Base-by-base conservation (phyloP, 2,888 invertebrate genomes). In the Epistrophe grossulariae region DNA sequence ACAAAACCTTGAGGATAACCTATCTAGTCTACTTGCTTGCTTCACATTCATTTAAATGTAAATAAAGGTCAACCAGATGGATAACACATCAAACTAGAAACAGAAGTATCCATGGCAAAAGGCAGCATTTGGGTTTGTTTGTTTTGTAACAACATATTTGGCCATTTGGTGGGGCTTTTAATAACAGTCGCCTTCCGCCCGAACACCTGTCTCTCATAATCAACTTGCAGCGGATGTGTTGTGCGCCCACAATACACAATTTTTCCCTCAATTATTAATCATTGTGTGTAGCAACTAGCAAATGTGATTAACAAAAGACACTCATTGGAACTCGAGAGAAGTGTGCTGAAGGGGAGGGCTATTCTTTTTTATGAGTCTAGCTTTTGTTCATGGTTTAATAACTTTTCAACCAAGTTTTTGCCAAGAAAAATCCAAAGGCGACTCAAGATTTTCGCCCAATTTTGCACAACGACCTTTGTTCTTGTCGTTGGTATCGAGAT, bases 141-240 rank as follows among this genome's bases (percentile, higher is more conserved):
- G 68, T 15, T 68, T 50, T 50, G 50, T 38, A 35, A 38, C 38
- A 68, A 31, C 45, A 64, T 31, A 19, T 52, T 50, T 52, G 52
- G 38, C 52, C 38, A 68, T 68, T 68, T 68, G 50, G 38, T 68
- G 6, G 24, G 17, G 45, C 31, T 66, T n/a, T 31, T n/a, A 31
- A 31, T 24, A 19, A 45, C 19, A 45, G 13, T 13, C 40, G 43
- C 40, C 55, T 57, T 50, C 17, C 50, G 59, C 59, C 38, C 35
- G 28, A 73, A 66, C 77, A 72, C 82, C 82, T 83, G 76, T 48
- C 38, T 66, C 17, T 17, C 45, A 19, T 38, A 43, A 60, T 17
- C 45, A 73, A 40, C 78, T 38, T 83, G 74, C 74, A 79, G 59
- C 84, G 84, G 84, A 84, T 79, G 70, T 84, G 64, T 48, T 57